Conservation (phyloP, 2,888 invertebrate species). For the Epiblema foenella region DNA sequence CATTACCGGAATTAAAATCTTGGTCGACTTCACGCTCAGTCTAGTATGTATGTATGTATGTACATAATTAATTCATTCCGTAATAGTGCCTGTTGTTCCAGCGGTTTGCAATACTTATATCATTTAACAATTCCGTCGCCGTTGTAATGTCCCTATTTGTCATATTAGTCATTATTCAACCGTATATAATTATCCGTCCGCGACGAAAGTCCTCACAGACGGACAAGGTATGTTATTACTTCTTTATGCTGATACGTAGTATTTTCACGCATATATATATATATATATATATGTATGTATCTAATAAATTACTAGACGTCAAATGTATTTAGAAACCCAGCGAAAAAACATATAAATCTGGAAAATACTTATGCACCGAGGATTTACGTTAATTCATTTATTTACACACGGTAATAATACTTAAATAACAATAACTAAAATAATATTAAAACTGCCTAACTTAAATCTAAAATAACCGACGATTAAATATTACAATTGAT, state of each 20-base stretch:
- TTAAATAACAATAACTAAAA: too few relatives aligned
- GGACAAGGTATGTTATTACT: constrained; percentile 6
- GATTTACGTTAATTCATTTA: too few relatives aligned
- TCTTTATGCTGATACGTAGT: not conserved
- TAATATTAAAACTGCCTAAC: too few relatives aligned
- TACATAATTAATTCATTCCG: constrained; percentile 3
- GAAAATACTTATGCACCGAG: too few relatives aligned
- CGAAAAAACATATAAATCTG: too few relatives aligned
- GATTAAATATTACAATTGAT: too few relatives aligned
- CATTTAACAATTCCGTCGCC: not conserved
- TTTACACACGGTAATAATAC: too few relatives aligned
- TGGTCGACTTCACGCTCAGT: not conserved
- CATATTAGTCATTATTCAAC: constrained; percentile 9
- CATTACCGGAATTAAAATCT: not conserved
- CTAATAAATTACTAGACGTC: constrained; percentile 1
- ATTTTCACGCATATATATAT: not conserved
- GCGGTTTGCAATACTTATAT: constrained; percentile 5
- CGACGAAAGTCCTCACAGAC: constrained; percentile 11
- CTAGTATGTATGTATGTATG: not conserved
- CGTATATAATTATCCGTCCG: constrained; percentile 14
- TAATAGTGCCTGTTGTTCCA: not conserved
- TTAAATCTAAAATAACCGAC: too few relatives aligned
- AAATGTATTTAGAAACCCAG: not conserved
- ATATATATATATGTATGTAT: too few relatives aligned
- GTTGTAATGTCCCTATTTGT: constrained; percentile 17